These are phyloP conservation scores for Lipophrys pholis DNA, from an alignment of 2,113 vertebrate species.

Conservation along the genomic window DNA sequence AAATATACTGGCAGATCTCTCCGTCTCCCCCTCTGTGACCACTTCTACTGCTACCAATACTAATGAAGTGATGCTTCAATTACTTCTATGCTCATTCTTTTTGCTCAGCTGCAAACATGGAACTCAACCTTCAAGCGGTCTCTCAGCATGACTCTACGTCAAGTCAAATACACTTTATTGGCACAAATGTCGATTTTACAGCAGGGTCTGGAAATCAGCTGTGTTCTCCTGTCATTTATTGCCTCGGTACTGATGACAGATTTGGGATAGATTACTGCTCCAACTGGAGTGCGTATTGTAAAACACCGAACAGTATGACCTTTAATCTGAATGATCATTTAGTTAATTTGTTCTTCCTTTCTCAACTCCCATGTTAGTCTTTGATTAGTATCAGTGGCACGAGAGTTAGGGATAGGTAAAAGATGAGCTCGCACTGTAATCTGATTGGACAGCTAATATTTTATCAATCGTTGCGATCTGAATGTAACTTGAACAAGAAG, in stretches of 20 bases:
- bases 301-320: too few species aligned
- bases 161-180: conserved; percentile 7
- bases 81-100: conserved; percentile 39
- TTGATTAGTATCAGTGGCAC: neutral
- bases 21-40: conserved; percentile 28
- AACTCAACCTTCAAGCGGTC: conserved; percentile 23
- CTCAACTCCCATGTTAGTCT: neutral
- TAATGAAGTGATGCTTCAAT: conserved; percentile 59
- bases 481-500: too few species aligned
- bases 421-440: too few species aligned
- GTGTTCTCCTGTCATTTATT: neutral
- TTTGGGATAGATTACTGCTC: too few species aligned
- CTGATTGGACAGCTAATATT: too few species aligned
- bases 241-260: neutral
- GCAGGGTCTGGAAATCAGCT: neutral
- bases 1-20: conserved; percentile 25
- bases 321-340: neutral
- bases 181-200: neutral
- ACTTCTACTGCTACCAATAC: conserved; percentile 42
- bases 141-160: neutral
- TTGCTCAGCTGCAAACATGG: conserved; percentile 37
- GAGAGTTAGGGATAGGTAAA: neutral
- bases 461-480: too few species aligned
- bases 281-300: too few species aligned
- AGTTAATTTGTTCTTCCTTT: neutral